These are phyloP conservation scores for Invenusta paracnida DNA, from an alignment of 2,888 invertebrate species.

Conservation along the genomic window DNA sequence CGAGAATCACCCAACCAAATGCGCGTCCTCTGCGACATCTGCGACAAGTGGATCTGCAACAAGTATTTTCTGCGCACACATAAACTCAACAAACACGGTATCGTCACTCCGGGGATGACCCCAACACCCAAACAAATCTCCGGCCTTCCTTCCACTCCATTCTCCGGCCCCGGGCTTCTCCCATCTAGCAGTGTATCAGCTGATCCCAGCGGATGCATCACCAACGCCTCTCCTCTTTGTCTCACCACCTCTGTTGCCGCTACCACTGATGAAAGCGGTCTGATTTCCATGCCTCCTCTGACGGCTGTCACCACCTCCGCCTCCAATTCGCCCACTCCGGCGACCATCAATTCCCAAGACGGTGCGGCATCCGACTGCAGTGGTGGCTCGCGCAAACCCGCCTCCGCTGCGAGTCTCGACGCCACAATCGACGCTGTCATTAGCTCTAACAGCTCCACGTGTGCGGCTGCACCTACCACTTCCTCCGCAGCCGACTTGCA, in stretches of 20 bases:
- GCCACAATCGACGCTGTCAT: constrained; percentile 6
- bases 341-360: not conserved
- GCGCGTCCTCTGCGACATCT: constrained; percentile 42
- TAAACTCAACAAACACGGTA: constrained; percentile 41
- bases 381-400: not conserved
- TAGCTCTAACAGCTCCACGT: not conserved
- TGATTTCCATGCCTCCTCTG: too few species aligned
- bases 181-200: not conserved
- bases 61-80: constrained; percentile 43
- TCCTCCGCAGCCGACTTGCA: not conserved
- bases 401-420: not conserved
- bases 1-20: constrained; percentile 39
- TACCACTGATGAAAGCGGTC: too few species aligned
- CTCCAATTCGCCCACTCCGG: not conserved
- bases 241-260: not conserved
- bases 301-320: not conserved
- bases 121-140: not conserved
- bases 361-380: not conserved
- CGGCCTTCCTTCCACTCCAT: not conserved
- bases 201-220: not conserved
- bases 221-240: not conserved
- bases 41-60: constrained; percentile 43
- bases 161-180: not conserved
- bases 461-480: not conserved
- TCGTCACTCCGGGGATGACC: not conserved